Conservation (phyloP, 2,113 vertebrate species). For the Vireo altiloquus region DNA sequence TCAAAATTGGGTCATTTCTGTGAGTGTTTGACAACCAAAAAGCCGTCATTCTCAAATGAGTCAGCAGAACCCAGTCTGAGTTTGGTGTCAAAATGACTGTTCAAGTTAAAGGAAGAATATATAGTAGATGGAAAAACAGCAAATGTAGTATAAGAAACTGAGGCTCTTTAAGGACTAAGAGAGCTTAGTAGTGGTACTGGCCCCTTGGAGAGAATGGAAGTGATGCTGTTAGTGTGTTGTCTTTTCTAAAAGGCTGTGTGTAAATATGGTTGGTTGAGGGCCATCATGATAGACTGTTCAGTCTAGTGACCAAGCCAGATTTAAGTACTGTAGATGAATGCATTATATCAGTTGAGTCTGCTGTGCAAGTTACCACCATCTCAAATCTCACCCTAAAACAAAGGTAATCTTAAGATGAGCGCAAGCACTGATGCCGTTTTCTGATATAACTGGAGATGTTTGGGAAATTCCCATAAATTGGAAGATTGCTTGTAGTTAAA, state of each 20-base stretch:
- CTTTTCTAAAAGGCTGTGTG: background rate
- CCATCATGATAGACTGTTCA: background rate
- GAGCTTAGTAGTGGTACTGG: background rate
- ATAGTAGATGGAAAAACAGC: background rate
- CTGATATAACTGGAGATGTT: background rate
- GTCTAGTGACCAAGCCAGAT: background rate
- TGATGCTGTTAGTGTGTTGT: background rate
- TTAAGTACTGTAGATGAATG: background rate
- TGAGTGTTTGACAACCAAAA: background rate
- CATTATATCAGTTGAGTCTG: background rate
- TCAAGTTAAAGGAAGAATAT: background rate
- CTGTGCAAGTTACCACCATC: background rate
- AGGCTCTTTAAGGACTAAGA: background rate
- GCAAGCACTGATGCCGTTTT: background rate
- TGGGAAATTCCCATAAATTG: background rate
- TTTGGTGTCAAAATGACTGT: background rate
- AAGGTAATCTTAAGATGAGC: background rate
- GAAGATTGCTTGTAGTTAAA: background rate
- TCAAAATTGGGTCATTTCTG: background rate
- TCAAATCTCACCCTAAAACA: background rate
- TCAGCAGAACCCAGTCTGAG: background rate
- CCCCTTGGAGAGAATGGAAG: background rate
- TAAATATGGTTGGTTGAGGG: background rate
- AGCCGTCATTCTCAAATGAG: background rate
- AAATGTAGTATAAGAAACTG: background rate